A percentile compares a stretch with the other conserved stretches of the same genome.
Conservation (phyloP, 2,797 vertebrate genomes). For the Crax fasciolata region DNA sequence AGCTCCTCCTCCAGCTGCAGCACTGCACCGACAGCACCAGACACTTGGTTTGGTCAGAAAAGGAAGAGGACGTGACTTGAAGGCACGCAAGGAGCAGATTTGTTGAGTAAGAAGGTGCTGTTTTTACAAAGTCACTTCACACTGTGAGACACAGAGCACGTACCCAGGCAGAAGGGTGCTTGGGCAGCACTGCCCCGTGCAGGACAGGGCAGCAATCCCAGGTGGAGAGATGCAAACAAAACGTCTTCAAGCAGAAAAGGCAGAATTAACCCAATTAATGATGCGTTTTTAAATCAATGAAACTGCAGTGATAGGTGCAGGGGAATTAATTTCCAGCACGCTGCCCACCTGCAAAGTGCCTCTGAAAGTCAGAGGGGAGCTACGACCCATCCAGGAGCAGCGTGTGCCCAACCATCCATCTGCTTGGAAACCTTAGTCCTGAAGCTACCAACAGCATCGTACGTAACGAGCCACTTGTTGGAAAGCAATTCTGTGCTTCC, state of each 20-base stretch:
- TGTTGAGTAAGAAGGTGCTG: conserved; percentile 49
- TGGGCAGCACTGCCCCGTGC: not conserved
- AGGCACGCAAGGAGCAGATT: conserved; percentile 38
- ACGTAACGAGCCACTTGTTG: not conserved
- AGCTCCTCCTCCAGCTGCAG: not conserved
- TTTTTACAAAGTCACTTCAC: conserved; percentile 45
- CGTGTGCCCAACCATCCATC: not conserved
- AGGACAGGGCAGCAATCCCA: not conserved
- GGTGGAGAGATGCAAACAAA: not conserved
- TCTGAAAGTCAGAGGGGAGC: not conserved
- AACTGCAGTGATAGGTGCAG: not conserved
- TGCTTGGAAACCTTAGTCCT: not conserved
- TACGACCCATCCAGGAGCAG: not conserved
- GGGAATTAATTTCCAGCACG: not conserved
- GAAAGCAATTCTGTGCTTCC: not conserved
- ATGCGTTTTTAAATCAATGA: not conserved
- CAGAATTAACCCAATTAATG: not conserved
- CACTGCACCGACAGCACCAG: not conserved
- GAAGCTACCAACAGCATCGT: not conserved
- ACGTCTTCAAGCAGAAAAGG: not conserved
- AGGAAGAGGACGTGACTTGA: not conserved
- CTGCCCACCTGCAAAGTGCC: not conserved
- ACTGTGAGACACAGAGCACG: not conserved
- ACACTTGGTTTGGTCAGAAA: not conserved
- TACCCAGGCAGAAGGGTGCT: conserved; percentile 48